Evolutionary conservation across 1,140 invertebrate species (phyloP).

Genomic region (Pseudomyrmex cubaensis): DNA sequence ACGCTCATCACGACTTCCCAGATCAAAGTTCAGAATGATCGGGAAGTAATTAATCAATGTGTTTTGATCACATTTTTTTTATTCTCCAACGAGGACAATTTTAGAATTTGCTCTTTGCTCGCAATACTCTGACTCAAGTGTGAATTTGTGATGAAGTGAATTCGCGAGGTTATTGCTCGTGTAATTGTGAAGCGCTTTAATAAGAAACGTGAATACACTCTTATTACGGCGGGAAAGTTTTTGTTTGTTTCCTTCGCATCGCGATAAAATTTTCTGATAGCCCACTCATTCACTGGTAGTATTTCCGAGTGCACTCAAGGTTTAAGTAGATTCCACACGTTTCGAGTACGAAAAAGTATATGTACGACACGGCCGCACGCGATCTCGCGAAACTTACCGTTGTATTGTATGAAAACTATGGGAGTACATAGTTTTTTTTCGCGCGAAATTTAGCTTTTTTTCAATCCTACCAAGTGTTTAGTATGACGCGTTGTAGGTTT

Average conservation of each 20-base stretch:
- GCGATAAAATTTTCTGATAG: slow-evolving; percentile 59
- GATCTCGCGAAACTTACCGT: slow-evolving; percentile 36
- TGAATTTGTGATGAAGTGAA: neutral
- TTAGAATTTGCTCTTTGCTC: neutral
- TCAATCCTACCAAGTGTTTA: no score
- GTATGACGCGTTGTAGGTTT: no score
- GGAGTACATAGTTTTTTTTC: no score
- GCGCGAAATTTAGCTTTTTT: no score
- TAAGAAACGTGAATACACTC: slow-evolving; percentile 19
- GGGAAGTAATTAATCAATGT: no score
- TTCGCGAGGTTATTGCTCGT: slow-evolving; percentile 9
- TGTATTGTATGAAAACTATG: neutral
- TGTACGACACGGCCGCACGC: slow-evolving; percentile 10
- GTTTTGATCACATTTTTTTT: neutral
- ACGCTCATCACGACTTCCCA: neutral
- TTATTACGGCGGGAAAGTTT: slow-evolving; percentile 22
- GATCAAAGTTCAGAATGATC: no score
- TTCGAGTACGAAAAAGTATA: slow-evolving; percentile 51
- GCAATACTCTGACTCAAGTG: neutral
- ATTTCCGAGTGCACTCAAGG: slow-evolving; percentile 44
- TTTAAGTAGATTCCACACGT: slow-evolving; percentile 51
- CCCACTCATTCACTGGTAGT: slow-evolving; percentile 41
- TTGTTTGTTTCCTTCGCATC: slow-evolving; percentile 35
- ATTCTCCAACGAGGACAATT: neutral
- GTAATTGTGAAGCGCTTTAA: slow-evolving; percentile 13